A percentile compares a stretch with the other conserved stretches of the same genome.
These are phyloP conservation scores for Ditylenchus dipsaci DNA, from an alignment of 1,140 invertebrate genomes.

Conservation along the genomic window DNA sequence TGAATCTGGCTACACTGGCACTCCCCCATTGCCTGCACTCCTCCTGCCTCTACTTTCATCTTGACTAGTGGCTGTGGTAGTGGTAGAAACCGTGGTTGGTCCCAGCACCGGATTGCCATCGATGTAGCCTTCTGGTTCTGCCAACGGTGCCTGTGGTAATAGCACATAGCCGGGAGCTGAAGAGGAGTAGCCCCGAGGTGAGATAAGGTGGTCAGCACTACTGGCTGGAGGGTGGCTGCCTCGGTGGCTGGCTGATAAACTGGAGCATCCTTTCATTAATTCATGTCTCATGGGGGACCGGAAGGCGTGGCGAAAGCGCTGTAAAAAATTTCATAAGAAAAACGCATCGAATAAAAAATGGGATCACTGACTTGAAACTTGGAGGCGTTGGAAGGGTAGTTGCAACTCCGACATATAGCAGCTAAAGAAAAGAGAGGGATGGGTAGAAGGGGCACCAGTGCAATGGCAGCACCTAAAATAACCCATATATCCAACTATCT, in stretches of 20 bases:
- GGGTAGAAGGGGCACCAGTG: conserved; percentile 49
- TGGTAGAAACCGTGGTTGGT: conserved; percentile 12
- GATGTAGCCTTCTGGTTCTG: conserved; percentile 16
- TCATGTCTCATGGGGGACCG: conserved; percentile 46
- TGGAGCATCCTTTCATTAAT: conserved; percentile 29
- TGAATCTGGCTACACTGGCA: background rate
- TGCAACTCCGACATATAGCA: conserved; percentile 42
- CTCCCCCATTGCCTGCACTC: background rate
- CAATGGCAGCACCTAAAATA: conserved; percentile 46
- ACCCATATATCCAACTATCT: no score
- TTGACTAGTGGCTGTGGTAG: conserved; percentile 7
- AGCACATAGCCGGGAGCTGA: conserved; percentile 37
- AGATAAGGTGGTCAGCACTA: conserved; percentile 13
- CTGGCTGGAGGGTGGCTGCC: background rate
- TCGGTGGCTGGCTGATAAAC: background rate
- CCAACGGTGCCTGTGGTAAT: conserved; percentile 38
- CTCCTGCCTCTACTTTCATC: background rate
- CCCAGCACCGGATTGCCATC: background rate
- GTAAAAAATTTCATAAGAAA: conserved; percentile 22
- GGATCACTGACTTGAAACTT: conserved; percentile 11
- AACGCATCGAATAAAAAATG: background rate
- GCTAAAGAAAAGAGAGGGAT: conserved; percentile 50
- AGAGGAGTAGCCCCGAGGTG: conserved; percentile 16
- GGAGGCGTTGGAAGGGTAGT: conserved; percentile 18
- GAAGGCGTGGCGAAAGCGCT: conserved; percentile 48